These are phyloP conservation scores for Virgularia gustaviana DNA, from an alignment of 92 coral and sea anemone genomes.

Conservation along the genomic window DNA sequence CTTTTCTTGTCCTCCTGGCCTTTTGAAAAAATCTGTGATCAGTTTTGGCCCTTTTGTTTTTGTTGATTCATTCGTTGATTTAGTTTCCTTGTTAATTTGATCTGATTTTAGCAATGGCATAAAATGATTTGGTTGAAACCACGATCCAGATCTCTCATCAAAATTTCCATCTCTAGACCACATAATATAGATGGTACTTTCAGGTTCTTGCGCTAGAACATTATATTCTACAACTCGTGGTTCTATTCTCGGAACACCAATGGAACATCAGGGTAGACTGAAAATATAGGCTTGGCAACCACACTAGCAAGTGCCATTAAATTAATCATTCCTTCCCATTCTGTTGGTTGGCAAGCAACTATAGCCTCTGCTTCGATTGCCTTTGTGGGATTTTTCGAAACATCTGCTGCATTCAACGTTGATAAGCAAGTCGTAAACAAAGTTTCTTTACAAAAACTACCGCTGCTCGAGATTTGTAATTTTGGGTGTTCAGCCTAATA, in stretches of 20 bases:
- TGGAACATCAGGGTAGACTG: constrained; percentile 13
- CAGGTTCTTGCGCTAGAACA: neutral
- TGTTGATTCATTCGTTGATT: neutral
- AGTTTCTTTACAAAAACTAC: neutral
- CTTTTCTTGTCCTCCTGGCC: constrained; percentile 5
- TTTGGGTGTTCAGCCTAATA: constrained; percentile 33
- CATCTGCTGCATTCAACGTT: neutral
- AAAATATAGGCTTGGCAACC: constrained; percentile 10
- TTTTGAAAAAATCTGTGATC: constrained; percentile 31
- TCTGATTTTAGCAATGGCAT: constrained; percentile 19
- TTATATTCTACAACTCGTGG: constrained; percentile 3
- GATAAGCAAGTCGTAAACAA: constrained; percentile 33
- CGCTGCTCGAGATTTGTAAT: neutral
- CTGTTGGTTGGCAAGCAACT: neutral
- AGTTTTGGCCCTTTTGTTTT: neutral
- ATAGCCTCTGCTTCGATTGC: constrained; percentile 21
- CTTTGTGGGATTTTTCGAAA: constrained; percentile 1
- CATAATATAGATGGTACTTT: constrained; percentile 18
- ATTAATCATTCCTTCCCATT: constrained; percentile 18
- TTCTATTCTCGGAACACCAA: neutral
- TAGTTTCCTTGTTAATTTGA: neutral
- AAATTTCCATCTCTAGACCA: constrained; percentile 38
- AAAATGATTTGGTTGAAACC: constrained; percentile 39
- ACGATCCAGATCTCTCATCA: constrained; percentile 32
- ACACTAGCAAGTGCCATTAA: constrained; percentile 37